A percentile compares a stretch with the other conserved stretches of the same genome.
phyloP scores from a whole-genome alignment of 2,113 vertebrate genomes.

The Vulpes lagopus region DNA sequence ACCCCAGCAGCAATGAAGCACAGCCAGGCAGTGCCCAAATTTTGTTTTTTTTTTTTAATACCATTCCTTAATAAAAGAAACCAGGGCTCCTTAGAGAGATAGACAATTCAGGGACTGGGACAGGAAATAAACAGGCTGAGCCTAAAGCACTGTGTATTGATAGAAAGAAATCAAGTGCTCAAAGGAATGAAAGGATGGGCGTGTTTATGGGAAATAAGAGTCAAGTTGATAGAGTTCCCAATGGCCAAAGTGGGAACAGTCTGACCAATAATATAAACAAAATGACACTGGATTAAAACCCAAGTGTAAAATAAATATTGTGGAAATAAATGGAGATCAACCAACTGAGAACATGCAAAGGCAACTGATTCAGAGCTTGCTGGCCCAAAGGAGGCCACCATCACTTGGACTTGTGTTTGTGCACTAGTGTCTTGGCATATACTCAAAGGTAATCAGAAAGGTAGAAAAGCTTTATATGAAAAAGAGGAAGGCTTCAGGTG shows the following conservation, averaged over 20 bases:
- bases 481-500: not conserved
- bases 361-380: not conserved
- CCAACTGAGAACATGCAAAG: not conserved
- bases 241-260: not conserved
- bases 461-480: not conserved
- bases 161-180: not conserved
- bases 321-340: not conserved
- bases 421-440: not conserved
- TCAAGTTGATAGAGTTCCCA: not conserved
- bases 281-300: not conserved
- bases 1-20: not conserved
- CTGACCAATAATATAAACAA: not conserved
- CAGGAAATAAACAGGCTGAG: not conserved
- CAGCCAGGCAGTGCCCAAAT: not conserved
- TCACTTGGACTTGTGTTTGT: not conserved
- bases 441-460: not conserved
- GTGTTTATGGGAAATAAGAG: not conserved
- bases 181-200: not conserved
- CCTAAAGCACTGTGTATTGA: not conserved
- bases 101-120: not conserved
- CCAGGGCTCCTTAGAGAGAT: not conserved
- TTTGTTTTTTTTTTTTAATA: constrained; percentile 50
- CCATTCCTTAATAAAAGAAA: not conserved
- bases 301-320: not conserved
- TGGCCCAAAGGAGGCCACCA: not conserved